Conservation (phyloP, 2,888 invertebrate species). For the Chelonus formosanus region DNA sequence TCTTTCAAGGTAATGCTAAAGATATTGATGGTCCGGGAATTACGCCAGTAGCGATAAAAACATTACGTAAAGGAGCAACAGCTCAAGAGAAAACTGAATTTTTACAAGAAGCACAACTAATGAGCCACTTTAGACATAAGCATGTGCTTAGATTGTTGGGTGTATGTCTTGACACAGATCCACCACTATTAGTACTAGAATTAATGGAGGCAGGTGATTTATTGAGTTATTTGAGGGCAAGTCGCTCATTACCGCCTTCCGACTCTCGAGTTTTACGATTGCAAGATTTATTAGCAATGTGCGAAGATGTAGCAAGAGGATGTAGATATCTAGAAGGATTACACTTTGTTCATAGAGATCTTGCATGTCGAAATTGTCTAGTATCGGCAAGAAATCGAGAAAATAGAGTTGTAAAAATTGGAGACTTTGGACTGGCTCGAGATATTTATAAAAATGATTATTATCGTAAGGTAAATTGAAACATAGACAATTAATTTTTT, state of each 20-base stretch:
- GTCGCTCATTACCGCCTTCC: constrained; percentile 75
- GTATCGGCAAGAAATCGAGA: constrained; percentile 78
- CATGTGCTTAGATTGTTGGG: constrained; percentile 93
- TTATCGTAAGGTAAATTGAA: constrained; percentile 78
- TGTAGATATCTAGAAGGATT: constrained; percentile 96
- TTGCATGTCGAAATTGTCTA: constrained; percentile 95
- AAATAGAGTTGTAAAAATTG: constrained; percentile 89
- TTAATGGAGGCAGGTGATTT: constrained; percentile 98
- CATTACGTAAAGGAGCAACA: constrained; percentile 89
- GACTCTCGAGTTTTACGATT: constrained; percentile 75
- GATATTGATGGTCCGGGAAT: constrained; percentile 70
- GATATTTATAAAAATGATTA: constrained; percentile 98
- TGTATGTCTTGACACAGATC: constrained; percentile 93
- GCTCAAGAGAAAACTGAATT: constrained; percentile 93
- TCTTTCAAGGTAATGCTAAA: constrained; percentile 86
- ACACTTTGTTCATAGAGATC: constrained; percentile 96
- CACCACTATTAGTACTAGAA: constrained; percentile 94
- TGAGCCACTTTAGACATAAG: constrained; percentile 97
- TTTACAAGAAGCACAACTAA: constrained; percentile 93
- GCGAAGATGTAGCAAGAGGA: constrained; percentile 94
- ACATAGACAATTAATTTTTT: constrained; percentile 7
- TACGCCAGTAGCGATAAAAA: constrained; percentile 93
- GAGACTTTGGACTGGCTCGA: constrained; percentile 95
- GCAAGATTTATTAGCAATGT: constrained; percentile 88
- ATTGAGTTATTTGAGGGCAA: constrained; percentile 85